These are phyloP conservation scores for Zaprionus africanus DNA, from an alignment of 1,140 invertebrate species.

Conservation along the genomic window DNA sequence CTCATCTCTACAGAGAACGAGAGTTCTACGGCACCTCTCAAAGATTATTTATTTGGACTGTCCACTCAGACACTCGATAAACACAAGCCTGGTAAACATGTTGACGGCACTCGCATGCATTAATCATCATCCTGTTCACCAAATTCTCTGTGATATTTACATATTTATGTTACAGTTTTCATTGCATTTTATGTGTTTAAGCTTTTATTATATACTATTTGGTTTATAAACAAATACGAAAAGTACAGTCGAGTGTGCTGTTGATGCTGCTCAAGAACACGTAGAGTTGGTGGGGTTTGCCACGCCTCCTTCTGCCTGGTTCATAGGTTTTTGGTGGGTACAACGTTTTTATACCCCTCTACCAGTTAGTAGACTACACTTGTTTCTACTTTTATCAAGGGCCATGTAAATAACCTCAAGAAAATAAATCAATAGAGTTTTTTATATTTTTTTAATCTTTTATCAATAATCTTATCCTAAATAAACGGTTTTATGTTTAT, in stretches of 20 bases:
- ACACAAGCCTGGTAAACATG: constrained; percentile 1
- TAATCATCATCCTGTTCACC: constrained; percentile 23
- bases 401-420: background rate
- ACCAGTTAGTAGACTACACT: too few species aligned
- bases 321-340: too few species aligned
- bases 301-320: too few species aligned
- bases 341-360: too few species aligned
- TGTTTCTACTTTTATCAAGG: too few species aligned
- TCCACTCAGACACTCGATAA: constrained; percentile 12
- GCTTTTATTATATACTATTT: background rate
- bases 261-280: too few species aligned
- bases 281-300: too few species aligned
- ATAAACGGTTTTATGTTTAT: background rate
- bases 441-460: background rate
- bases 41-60: constrained; percentile 17
- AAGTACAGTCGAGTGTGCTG: too few species aligned
- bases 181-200: constrained; percentile 27
- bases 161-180: constrained; percentile 2
- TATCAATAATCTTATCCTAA: background rate
- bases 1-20: constrained; percentile 22
- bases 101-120: constrained; percentile 33
- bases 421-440: background rate
- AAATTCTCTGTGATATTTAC: constrained; percentile 58
- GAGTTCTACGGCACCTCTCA: background rate
- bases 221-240: background rate